Base-by-base conservation (phyloP, 64 coral and sea anemone genomes). In the Orbicella faveolata region DNA sequence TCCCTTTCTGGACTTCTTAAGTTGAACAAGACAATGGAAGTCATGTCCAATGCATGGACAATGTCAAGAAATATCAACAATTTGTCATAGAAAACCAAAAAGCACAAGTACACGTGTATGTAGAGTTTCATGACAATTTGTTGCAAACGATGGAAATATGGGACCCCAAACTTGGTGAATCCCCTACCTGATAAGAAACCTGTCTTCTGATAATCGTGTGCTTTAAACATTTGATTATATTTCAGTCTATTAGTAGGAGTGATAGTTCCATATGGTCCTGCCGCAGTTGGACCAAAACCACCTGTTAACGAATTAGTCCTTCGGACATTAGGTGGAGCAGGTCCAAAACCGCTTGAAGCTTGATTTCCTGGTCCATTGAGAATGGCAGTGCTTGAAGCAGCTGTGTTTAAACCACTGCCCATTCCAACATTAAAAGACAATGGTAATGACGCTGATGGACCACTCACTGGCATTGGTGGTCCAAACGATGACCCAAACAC, bases 151-250 rank as follows among this genome's bases (percentile, higher is more conserved):
- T 30, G 30, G 30, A 30, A 30, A 30, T 30, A 30, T 30, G 30
- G 30, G 30, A 30, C 30, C 30, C 30, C 30, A 6, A n/a, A 0
- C 19, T 8, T 3, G 19, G n/a, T 20, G n/a, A 25, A 20, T 68
- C 34, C 44, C 87, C 79, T 52, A 98, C 96, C 96, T 91, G 91
- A 87, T 77, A 98, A 93, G 76, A 95, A 90, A 41, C 96, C 96
- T 80, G 88, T 91, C 74, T 98, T 92, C 34, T 95, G 77, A 87
- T 90, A 95, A 87, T 98, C 93, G 74, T 92, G 80, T 36, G 90
- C 86, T 67, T 98, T 98, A 37, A 98, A 98, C 90, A 98, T 90
- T 74, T 98, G 94, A 65, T 95, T 98, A 79, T 91, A 98, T 78
- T 98, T 98, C 5, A 98, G 86, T 65, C 91, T 93, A 23, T 88